Conservation (phyloP, 2,113 vertebrate species). For the Parotia lawesii region DNA sequence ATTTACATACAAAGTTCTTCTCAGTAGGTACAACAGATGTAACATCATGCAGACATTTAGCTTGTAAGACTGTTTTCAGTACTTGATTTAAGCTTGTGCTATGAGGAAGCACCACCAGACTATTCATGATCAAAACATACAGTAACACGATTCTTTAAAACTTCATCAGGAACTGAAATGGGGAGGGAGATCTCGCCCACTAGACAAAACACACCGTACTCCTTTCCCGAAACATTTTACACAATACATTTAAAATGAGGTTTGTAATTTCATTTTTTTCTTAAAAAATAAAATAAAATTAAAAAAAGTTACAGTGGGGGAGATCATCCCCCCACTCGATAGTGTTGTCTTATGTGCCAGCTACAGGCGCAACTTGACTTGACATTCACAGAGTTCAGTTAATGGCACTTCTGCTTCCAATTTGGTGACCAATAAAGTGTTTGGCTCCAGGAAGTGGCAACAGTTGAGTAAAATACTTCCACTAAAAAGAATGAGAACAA, state of each 20-base stretch:
- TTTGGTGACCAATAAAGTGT: conserved; percentile 56
- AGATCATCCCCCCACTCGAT: neutral
- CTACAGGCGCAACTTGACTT: conserved; percentile 44
- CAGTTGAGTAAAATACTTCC: conserved; percentile 36
- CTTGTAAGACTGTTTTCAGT: conserved; percentile 74
- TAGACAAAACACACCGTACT: conserved; percentile 58
- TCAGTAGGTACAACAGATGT: conserved; percentile 76
- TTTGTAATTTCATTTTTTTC: conserved; percentile 36
- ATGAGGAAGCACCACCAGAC: conserved; percentile 72
- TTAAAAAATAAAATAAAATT: neutral
- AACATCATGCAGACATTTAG: conserved; percentile 81
- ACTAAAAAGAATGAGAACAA: neutral
- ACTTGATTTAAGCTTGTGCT: conserved; percentile 76
- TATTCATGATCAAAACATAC: conserved; percentile 65
- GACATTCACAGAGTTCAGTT: conserved; percentile 65
- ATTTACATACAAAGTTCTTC: conserved; percentile 77
- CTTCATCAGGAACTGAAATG: conserved; percentile 49
- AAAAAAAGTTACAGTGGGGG: neutral
- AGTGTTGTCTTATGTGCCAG: conserved; percentile 51
- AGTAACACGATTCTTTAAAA: conserved; percentile 67
- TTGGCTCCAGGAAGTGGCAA: conserved; percentile 66
- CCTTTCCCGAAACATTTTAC: conserved; percentile 61
- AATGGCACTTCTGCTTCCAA: conserved; percentile 74
- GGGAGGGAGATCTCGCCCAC: conserved; percentile 58
- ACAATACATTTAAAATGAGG: conserved; percentile 67